Evolutionary conservation across 2,797 vertebrate genomes (phyloP).

Genomic region (Sciaenops ocellatus): DNA sequence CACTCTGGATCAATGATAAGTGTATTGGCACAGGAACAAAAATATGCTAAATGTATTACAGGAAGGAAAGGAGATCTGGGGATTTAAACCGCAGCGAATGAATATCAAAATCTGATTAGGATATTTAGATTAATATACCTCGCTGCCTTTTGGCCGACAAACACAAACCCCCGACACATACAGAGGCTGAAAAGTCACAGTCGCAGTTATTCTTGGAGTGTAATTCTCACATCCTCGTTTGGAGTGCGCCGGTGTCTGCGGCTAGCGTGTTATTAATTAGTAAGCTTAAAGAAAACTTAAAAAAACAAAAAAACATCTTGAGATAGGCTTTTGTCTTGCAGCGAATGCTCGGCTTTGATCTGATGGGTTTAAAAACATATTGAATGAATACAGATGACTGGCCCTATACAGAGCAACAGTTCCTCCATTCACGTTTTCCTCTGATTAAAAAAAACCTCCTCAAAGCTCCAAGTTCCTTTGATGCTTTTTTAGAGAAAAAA

Average conservation of each 20-base stretch:
- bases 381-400: constrained; percentile 60
- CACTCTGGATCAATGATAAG: constrained; percentile 3
- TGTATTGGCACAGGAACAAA: constrained; percentile 16
- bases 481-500: constrained; percentile 37
- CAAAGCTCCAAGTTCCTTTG: constrained; percentile 65
- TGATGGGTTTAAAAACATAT: constrained; percentile 49
- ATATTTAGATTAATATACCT: constrained; percentile 21
- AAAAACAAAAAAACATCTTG: neutral
- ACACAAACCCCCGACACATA: neutral
- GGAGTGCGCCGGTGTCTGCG: neutral
- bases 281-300: constrained; percentile 24
- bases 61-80: constrained; percentile 7
- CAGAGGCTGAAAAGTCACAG: constrained; percentile 22
- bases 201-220: constrained; percentile 42
- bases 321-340: constrained; percentile 51
- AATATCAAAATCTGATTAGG: constrained; percentile 35
- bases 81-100: neutral
- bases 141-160: neutral
- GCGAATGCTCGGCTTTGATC: constrained; percentile 57
- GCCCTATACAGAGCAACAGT: constrained; percentile 37
- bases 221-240: constrained; percentile 39
- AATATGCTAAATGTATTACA: constrained; percentile 2
- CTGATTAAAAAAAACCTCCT: constrained; percentile 70
- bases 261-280: constrained; percentile 59
- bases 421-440: constrained; percentile 48